A percentile compares a stretch with the other conserved stretches of the same genome.
phyloP scores from a whole-genome alignment of 1,140 invertebrate genomes.

The Kradibia gibbosae region DNA sequence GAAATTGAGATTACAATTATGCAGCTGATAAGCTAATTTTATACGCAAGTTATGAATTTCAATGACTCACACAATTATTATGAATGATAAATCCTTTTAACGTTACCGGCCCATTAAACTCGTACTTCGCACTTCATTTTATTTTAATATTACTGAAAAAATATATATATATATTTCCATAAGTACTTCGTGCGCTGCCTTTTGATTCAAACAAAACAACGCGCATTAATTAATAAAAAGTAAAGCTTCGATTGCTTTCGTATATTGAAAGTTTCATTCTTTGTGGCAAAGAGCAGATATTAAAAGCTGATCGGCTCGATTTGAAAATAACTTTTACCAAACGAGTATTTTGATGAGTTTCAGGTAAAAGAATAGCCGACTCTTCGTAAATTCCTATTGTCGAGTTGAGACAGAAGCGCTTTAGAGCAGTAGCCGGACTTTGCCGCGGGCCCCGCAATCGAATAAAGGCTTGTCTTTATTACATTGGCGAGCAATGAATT shows the following conservation, averaged over 20 bases:
- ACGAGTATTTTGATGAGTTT: background rate
- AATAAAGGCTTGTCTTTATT: too few relatives aligned
- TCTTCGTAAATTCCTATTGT: too few relatives aligned
- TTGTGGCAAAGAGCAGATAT: background rate
- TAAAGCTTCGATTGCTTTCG: background rate
- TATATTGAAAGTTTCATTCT: background rate
- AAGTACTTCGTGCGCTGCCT: background rate
- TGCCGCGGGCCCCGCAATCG: too few relatives aligned
- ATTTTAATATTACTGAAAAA: background rate
- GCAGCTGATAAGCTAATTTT: too few relatives aligned
- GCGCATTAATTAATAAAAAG: background rate
- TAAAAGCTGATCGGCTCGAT: background rate
- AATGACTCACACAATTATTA: conserved; percentile 31
- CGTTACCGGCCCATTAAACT: background rate
- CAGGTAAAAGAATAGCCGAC: too few relatives aligned
- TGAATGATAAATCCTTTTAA: background rate
- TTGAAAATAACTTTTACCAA: background rate
- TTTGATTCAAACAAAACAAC: background rate
- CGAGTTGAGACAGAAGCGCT: too few relatives aligned
- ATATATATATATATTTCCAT: background rate
- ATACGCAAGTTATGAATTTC: conserved; percentile 11
- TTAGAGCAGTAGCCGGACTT: too few relatives aligned
- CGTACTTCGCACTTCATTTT: background rate
- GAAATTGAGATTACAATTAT: too few relatives aligned
- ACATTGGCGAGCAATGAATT: too few relatives aligned